Conservation (phyloP, 2,888 invertebrate species). For the Rhodophaea formosa region DNA sequence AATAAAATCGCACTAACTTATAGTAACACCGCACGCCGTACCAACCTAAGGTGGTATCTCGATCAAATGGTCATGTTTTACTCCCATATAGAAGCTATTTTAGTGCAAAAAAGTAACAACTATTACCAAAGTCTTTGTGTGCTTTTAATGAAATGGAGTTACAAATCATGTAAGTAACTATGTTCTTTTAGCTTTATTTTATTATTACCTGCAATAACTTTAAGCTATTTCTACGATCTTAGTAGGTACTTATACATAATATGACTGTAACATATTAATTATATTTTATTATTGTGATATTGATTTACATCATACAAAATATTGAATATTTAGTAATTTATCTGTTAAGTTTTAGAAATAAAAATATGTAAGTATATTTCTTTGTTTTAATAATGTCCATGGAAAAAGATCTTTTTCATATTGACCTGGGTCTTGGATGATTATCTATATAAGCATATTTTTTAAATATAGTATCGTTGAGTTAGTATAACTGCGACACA, state of each 20-base stretch:
- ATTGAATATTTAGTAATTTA: conserved; percentile 41
- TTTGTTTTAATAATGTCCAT: neutral
- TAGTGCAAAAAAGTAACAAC: neutral
- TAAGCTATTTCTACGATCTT: conserved; percentile 35
- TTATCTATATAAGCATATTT: too few species aligned
- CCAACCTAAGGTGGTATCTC: too few species aligned
- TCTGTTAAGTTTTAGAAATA: conserved; percentile 61
- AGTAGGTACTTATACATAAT: conserved; percentile 31
- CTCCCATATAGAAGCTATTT: neutral
- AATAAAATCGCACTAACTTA: too few species aligned
- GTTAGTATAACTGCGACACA: too few species aligned
- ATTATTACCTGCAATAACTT: conserved; percentile 16
- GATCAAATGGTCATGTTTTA: neutral
- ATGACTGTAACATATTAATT: conserved; percentile 28
- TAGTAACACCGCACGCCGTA: too few species aligned
- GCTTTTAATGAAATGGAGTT: conserved; percentile 16
- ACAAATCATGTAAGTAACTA: neutral
- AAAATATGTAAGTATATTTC: conserved; percentile 29
- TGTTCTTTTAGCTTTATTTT: conserved; percentile 18
- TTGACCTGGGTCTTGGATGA: too few species aligned
- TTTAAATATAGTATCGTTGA: too few species aligned
- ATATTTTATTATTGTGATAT: conserved; percentile 46
- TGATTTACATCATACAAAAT: conserved; percentile 33
- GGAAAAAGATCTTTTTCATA: too few species aligned
- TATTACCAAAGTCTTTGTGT: conserved; percentile 24